Percentiles rank a stretch among this genome's conserved stretches.
phyloP scores from a whole-genome alignment of 2,113 vertebrate genomes.

The Procavia capensis region DNA sequence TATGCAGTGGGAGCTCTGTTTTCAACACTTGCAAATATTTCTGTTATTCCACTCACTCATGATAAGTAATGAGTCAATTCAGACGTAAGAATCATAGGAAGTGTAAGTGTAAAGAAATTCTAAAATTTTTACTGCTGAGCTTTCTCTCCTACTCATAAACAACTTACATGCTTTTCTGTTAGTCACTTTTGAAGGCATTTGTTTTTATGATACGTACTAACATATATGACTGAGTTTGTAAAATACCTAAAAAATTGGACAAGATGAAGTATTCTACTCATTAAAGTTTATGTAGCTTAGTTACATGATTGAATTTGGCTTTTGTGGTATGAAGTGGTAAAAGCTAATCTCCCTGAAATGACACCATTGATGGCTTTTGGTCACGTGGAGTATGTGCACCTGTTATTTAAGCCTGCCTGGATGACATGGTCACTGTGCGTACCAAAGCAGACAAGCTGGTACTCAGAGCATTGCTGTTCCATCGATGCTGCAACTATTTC shows the following conservation, averaged over 20 bases:
- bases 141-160: background rate
- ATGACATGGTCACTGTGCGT: background rate
- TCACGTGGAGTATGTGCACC: background rate
- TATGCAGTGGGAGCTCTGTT: constrained; percentile 52
- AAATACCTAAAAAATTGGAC: constrained; percentile 38
- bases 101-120: background rate
- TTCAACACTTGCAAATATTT: constrained; percentile 59
- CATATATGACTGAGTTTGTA: constrained; percentile 50
- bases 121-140: background rate
- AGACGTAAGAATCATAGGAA: constrained; percentile 35
- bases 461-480: background rate
- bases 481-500: background rate
- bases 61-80: constrained; percentile 3
- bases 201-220: constrained; percentile 56
- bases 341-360: background rate
- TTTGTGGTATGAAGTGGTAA: constrained; percentile 8
- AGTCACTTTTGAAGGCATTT: constrained; percentile 32
- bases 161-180: background rate
- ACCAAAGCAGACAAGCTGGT: too few relatives aligned
- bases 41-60: constrained; percentile 47
- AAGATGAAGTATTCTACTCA: constrained; percentile 42
- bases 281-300: constrained; percentile 66
- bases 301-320: constrained; percentile 33
- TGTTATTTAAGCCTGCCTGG: background rate
- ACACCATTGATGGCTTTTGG: background rate